Evolutionary conservation across 2,888 invertebrate species (phyloP), one percentile per base, ranked within the genome.

Genomic region (Girardia tigrina): DNA sequence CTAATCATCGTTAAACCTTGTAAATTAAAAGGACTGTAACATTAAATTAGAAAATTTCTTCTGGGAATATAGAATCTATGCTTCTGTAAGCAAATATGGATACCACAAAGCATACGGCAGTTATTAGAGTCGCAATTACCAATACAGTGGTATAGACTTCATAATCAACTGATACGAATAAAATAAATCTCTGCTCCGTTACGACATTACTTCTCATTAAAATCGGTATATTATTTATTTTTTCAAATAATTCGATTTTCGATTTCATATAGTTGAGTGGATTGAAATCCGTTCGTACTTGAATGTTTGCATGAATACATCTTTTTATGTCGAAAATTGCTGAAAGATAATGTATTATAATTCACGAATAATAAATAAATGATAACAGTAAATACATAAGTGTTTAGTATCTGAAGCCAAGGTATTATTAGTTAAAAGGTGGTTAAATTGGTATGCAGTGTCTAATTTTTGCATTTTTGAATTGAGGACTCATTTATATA

Each of bases 41-140:
- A n/a, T n/a, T n/a, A n/a, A n/a, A n/a, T n/a, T 56, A 56, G 23
- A 56, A 56, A 20, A 56, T 56, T 56, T 56, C 56, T n/a, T 56
- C 56, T 4, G 56, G 56, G 23, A 56, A 20, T 20, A 56, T 56
- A 20, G n/a, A n/a, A 56, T 56, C 23, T 8, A 56, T 56, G 23
- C 23, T 56, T 56, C 56, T 56, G n/a, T 56, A 56, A 12, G 23
- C 2, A 23, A 56, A 56, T 6, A 56, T 16, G 2, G 56, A 56
- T 12, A 23, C 23, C n/a, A 56, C 56, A 8, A 56, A 56, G n/a
- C 20, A 20, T 16, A 56, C 6, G 8, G 56, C n/a, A 20, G 56
- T 56, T 23, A 56, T 6, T 16, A 56, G 23, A 56, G 56, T 56
- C 23, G 56, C 56, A 20, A 23, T 23, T 6, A 56, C 23, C 23